phyloP scores from a whole-genome alignment of 1,140 invertebrate species.

The Scaptomyza montana region DNA sequence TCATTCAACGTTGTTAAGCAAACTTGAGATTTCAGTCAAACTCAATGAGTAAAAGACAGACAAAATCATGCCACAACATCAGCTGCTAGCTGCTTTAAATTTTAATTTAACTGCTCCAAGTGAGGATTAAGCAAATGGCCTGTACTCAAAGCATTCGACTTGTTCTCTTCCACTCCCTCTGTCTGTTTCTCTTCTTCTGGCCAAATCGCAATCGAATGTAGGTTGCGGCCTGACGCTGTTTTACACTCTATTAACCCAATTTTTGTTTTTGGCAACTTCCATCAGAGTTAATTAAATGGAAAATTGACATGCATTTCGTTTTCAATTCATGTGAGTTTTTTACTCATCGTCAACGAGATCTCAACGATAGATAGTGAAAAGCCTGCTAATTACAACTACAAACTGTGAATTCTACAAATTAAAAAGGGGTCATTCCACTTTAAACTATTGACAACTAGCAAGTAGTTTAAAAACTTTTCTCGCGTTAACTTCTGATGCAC shows the following conservation, averaged over 20 bases:
- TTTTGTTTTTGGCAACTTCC: constrained; percentile 61
- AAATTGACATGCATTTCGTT: constrained; percentile 64
- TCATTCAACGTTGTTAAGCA: constrained; percentile 6
- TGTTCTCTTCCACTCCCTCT: background rate
- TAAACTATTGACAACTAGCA: constrained; percentile 22
- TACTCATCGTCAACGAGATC: constrained; percentile 22
- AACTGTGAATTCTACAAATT: background rate
- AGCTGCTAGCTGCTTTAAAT: constrained; percentile 60
- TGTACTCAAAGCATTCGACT: background rate
- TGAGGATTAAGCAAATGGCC: constrained; percentile 55
- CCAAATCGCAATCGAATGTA: constrained; percentile 51
- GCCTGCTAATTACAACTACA: constrained; percentile 43
- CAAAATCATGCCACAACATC: constrained; percentile 22
- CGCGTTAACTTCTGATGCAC: constrained; percentile 36
- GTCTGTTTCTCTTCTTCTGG: background rate
- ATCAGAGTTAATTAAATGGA: constrained; percentile 77
- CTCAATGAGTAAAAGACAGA: constrained; percentile 13
- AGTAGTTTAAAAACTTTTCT: constrained; percentile 69
- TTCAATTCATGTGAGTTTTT: constrained; percentile 35
- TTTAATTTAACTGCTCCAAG: constrained; percentile 72
- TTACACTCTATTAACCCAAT: constrained; percentile 83
- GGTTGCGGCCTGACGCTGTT: constrained; percentile 65
- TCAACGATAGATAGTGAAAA: constrained; percentile 21
- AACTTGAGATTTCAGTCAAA: constrained; percentile 13
- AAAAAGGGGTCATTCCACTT: constrained; percentile 34